Base-by-base conservation (phyloP, 2,113 vertebrate species). In the Chloropsis cyanopogon region DNA sequence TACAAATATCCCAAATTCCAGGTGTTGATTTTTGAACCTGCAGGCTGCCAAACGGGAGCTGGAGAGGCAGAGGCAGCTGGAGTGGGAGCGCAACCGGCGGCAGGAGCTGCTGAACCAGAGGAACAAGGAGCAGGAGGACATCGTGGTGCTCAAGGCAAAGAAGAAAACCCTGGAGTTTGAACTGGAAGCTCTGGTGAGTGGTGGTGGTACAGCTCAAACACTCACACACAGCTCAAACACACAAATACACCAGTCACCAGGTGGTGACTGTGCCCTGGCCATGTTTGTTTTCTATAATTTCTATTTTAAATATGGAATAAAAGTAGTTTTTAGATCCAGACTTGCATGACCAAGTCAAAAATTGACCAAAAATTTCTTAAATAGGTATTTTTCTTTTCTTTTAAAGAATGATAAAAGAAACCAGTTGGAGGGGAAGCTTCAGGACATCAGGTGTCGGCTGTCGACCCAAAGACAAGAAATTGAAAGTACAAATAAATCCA, bases 141-240 rank as follows among this genome's bases (percentile, higher is more conserved):
- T 99, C 22, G 99, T 99, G 84, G 98, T 99, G 56, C 97, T 99
- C 56, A 99, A 99, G 96, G 99, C 99, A 33, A 98, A 99, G 97
- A 99, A 99, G 97, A 99, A 99, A 97, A 99, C 99, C 11, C 97
- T 99, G 73, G 99, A 99, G 97, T 99, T 99, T 79, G 99, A 99
- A 89, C 97, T 99, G 95, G 99, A 99, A 96, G 99, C 99, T 59
- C 97, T 99, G 79, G 99, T 99, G 98, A 97, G 98, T 94, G 65
- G 2, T 90, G 52, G 3, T 7, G 4, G 14, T 91, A n/a, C 57
- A 37, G 57, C n/a, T 59, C 56, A 35, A 24, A 16, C 33, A 57
- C 33, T 37, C 37, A 37, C 8, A 37, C 37, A n/a, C 57, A 37
- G 57, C n/a, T 59, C 41, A 41, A 14, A 35, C 54, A 10, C 56